Percentiles rank a stretch among this genome's conserved stretches.
Conservation (phyloP, 2,797 vertebrate genomes). For the Microctenopoma stevenorrisi region DNA sequence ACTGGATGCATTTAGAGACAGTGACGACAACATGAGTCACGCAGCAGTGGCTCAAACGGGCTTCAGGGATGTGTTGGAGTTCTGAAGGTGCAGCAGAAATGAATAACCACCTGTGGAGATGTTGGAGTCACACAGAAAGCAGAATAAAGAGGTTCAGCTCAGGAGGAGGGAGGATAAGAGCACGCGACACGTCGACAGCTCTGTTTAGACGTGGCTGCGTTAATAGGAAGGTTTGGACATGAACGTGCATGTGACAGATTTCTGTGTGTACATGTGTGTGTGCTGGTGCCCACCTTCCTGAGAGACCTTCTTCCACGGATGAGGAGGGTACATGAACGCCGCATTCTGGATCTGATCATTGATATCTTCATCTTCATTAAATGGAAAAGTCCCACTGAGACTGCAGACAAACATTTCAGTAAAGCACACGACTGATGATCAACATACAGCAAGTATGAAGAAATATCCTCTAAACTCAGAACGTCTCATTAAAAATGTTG, state of each 20-base stretch:
- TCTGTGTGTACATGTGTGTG: too few relatives aligned
- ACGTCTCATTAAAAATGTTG: too few relatives aligned
- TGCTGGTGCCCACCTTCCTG: conserved; percentile 86
- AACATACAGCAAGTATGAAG: too few relatives aligned
- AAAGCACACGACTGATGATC: neutral
- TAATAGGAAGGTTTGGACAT: too few relatives aligned
- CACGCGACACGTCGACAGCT: too few relatives aligned
- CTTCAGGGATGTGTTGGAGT: conserved; percentile 12
- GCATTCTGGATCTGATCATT: conserved; percentile 98
- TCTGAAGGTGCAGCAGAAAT: neutral
- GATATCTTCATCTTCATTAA: conserved; percentile 98
- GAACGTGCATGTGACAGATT: too few relatives aligned
- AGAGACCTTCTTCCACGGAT: conserved; percentile 96
- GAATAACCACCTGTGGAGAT: conserved; percentile 13
- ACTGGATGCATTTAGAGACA: conserved; percentile 47
- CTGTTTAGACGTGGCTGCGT: too few relatives aligned
- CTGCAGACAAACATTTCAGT: conserved; percentile 64
- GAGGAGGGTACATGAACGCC: conserved; percentile 98
- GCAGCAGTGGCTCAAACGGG: conserved; percentile 5
- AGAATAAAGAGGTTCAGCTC: too few relatives aligned
- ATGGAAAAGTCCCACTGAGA: conserved; percentile 96
- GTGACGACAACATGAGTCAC: conserved; percentile 61
- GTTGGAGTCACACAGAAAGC: neutral
- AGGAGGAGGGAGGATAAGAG: too few relatives aligned
- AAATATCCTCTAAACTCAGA: too few relatives aligned